A percentile compares a stretch with the other conserved stretches of the same genome.
Evolutionary conservation across 2,797 vertebrate species (phyloP).

Genomic region (Xenentodon cancila): DNA sequence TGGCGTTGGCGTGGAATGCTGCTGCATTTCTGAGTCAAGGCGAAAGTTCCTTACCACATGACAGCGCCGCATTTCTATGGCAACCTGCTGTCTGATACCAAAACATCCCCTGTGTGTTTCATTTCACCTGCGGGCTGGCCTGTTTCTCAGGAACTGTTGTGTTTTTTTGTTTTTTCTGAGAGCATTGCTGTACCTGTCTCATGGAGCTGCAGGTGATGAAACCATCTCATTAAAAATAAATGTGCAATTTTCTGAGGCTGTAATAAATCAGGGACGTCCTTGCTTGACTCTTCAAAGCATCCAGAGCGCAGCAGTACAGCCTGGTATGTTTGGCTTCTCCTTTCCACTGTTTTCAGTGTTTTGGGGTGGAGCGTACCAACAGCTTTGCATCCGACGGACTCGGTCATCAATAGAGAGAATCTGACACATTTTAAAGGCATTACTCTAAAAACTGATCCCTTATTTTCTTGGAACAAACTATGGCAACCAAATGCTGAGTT

Average conservation of each 20-base stretch:
- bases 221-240: conserved; percentile 26
- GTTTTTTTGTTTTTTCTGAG: background rate
- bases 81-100: conserved; percentile 50
- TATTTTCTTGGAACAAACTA: too few relatives aligned
- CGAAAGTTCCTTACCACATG: conserved; percentile 10
- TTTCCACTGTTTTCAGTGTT: too few relatives aligned
- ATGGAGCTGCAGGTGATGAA: conserved; percentile 8
- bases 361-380: too few relatives aligned
- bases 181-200: conserved; percentile 19
- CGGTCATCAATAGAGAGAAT: too few relatives aligned
- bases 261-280: conserved; percentile 3
- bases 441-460: too few relatives aligned
- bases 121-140: conserved; percentile 14
- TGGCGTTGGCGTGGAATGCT: conserved; percentile 30
- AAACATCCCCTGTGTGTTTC: conserved; percentile 41
- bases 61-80: conserved; percentile 57
- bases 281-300: background rate
- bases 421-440: too few relatives aligned
- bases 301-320: too few relatives aligned
- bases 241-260: conserved; percentile 19
- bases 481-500: too few relatives aligned
- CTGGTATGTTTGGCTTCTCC: too few relatives aligned
- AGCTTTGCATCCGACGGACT: too few relatives aligned
- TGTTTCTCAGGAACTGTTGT: conserved; percentile 14
- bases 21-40: conserved; percentile 56